These are phyloP conservation scores for Seriola aureovittata DNA, from an alignment of 2,113 vertebrate genomes.

Conservation along the genomic window DNA sequence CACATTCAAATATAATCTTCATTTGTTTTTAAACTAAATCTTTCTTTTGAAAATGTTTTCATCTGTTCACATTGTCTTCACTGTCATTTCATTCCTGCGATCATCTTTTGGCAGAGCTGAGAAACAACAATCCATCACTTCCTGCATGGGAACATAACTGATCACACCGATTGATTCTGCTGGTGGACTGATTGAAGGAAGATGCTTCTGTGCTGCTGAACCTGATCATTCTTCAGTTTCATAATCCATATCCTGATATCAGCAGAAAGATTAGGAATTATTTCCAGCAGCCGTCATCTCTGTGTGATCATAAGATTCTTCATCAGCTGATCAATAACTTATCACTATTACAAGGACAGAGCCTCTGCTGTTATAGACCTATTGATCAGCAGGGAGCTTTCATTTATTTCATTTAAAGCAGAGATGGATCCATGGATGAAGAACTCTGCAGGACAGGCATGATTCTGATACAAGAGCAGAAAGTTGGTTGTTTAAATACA, in stretches of 20 bases:
- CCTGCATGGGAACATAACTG: neutral
- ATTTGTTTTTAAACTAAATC: too few species aligned
- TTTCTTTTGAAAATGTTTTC: neutral
- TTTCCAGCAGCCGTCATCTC: constrained; percentile 36
- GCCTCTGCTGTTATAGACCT: constrained; percentile 14
- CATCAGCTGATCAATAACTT: constrained; percentile 33
- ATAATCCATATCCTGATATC: constrained; percentile 48
- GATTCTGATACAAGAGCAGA: neutral
- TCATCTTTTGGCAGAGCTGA: neutral
- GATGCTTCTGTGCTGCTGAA: constrained; percentile 4
- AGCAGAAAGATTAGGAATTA: constrained; percentile 44
- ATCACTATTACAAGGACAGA: constrained; percentile 22
- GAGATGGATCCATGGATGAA: neutral
- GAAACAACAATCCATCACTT: neutral
- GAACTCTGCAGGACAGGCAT: neutral
- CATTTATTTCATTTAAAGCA: constrained; percentile 37
- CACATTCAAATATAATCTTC: too few species aligned
- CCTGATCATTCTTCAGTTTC: constrained; percentile 5
- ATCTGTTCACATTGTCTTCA: too few species aligned
- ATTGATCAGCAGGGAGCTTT: constrained; percentile 29
- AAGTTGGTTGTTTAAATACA: neutral
- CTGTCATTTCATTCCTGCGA: neutral
- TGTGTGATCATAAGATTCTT: constrained; percentile 25
- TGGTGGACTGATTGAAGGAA: neutral
- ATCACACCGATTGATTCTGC: constrained; percentile 24